Percentiles rank a stretch among this genome's conserved stretches.
phyloP scores from a whole-genome alignment of 2,113 vertebrate genomes.

The Platanista minor region DNA sequence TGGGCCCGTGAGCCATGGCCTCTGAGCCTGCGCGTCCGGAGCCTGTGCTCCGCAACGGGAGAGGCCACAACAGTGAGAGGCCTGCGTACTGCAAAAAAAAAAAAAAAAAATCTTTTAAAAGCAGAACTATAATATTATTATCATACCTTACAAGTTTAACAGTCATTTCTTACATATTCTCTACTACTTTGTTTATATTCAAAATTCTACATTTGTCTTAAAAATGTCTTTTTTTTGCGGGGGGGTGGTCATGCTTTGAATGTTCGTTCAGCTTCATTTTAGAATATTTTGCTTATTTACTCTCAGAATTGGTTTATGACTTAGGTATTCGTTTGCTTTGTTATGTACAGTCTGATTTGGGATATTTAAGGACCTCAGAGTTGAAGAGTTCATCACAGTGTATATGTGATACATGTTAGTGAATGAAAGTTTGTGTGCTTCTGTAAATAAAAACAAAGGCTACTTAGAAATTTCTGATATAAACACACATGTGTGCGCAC shows the following conservation, averaged over 20 bases:
- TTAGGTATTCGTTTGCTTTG: conserved; percentile 31
- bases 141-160: neutral
- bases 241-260: conserved; percentile 31
- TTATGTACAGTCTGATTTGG: conserved; percentile 19
- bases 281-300: conserved; percentile 42
- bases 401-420: neutral
- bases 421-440: neutral
- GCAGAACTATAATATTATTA: neutral
- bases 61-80: too few relatives aligned
- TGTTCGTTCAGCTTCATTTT: conserved; percentile 3
- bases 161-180: neutral
- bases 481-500: neutral
- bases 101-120: neutral
- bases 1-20: too few relatives aligned
- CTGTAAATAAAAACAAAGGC: neutral
- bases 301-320: conserved; percentile 41
- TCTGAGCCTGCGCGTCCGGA: too few relatives aligned
- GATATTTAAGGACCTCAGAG: conserved; percentile 46
- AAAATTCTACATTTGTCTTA: neutral
- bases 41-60: too few relatives aligned
- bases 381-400: conserved; percentile 5
- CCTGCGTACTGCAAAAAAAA: too few relatives aligned
- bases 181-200: neutral
- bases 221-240: neutral
- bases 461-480: neutral